Evolutionary conservation across 2,797 vertebrate species (phyloP), one percentile per base, ranked within the genome.

Genomic region (Channa striata): DNA sequence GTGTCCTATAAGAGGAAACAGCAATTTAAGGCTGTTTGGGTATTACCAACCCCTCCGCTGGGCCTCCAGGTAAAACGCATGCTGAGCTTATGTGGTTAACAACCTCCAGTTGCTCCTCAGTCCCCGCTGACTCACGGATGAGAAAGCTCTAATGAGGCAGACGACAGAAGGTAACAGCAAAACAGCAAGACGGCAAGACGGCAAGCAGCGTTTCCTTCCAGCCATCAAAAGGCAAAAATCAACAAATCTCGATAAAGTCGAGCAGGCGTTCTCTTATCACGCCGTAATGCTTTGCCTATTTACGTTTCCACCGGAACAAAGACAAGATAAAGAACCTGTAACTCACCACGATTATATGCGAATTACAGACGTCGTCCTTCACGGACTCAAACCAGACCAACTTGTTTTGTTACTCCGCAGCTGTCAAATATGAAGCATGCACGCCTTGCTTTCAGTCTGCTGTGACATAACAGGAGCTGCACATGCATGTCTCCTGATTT

Each of bases 1-100:
- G 74, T 44, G 82, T 84, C 85, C 93, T 94, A 94, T 93, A 92
- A 90, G 88, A 89, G 93, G 93, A 89, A 92, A 83, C 81, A 66
- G 76, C 74, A 74, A 81, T 82, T 84, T 59, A 65, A 71, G 82
- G 66, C 80, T 6, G 80, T 75, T 73, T 73, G 72, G 50, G 66
- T 11, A 25, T 58, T 64, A 59, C 21, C 2, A 14, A 40, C 54
- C 80, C 75, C 78, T 56, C 9, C 43, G 30, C 54, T 42, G 80
- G 82, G 82, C 82, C 87, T 83, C 86, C 88, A 92, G 84, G 90
- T 90, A 66, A 80, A 77, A 62, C 11, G 6, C 70, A 33, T 0
- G 61, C 40, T 14, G 5, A 39, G 49, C 59, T 49, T 60, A 65
- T n/a, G 56, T 6, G 6, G 48, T 33, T 2, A 46, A 74, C 34